Conservation (phyloP, 2,113 vertebrate species). For the Nesospiza acunhae region DNA sequence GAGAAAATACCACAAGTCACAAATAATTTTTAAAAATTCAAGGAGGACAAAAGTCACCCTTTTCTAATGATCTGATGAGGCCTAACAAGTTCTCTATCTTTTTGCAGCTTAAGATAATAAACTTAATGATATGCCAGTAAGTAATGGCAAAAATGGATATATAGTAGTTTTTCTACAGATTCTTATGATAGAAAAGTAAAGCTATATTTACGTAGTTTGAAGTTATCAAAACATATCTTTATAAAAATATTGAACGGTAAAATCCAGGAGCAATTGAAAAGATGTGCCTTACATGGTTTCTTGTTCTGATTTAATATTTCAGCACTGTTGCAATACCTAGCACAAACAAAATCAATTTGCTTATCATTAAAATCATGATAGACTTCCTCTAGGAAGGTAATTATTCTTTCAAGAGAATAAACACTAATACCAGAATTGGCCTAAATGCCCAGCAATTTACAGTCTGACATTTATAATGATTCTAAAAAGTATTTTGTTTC, state of each 20-base stretch:
- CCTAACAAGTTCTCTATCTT: neutral
- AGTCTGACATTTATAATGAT: neutral
- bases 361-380: neutral
- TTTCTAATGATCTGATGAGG: neutral
- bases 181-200: neutral
- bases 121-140: neutral
- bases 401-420: neutral
- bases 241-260: neutral
- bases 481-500: neutral
- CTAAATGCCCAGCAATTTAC: neutral
- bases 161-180: neutral
- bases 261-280: neutral
- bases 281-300: neutral
- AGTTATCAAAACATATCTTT: neutral
- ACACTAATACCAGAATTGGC: neutral
- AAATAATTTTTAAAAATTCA: neutral
- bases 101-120: neutral
- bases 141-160: neutral
- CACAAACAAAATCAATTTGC: neutral
- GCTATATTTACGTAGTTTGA: neutral
- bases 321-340: neutral
- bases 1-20: neutral
- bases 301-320: neutral
- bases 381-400: neutral
- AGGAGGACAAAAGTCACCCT: neutral